Evolutionary conservation across 2,797 vertebrate genomes (phyloP).

Genomic region (Kryptopterus vitreolus): DNA sequence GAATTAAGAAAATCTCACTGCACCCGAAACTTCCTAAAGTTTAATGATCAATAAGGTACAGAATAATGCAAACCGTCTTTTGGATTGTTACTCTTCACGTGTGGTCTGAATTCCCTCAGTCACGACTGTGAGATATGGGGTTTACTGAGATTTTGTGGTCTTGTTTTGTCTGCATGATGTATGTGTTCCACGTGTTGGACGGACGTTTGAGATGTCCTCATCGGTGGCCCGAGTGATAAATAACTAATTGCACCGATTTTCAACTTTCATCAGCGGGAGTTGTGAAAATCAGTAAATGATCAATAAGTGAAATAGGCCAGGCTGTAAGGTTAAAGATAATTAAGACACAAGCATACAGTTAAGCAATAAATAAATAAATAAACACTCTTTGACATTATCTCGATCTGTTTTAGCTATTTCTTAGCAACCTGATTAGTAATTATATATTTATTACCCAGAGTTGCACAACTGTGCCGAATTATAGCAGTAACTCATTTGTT

Average conservation of each 20-base stretch:
- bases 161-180: conserved; percentile 21
- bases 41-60: neutral
- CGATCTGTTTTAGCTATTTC: neutral
- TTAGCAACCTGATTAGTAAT: neutral
- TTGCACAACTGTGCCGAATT: neutral
- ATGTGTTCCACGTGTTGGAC: conserved; percentile 8
- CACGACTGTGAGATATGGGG: conserved; percentile 18
- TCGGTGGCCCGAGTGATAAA: conserved; percentile 49
- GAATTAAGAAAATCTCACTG: neutral
- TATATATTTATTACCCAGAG: neutral
- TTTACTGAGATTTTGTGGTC: conserved; percentile 12
- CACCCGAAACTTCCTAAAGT: neutral
- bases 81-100: neutral
- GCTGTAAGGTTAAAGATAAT: neutral
- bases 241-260: conserved; percentile 33
- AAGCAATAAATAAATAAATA: no score
- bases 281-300: conserved; percentile 47
- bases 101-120: neutral
- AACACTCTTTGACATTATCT: neutral
- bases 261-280: conserved; percentile 58
- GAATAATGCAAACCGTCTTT: no score
- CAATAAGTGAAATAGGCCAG: conserved; percentile 52
- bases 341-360: neutral
- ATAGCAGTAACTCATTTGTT: neutral
- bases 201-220: conserved; percentile 20